Base-by-base conservation (phyloP, 2,888 invertebrate species). In the Ryuthela nishihirai region DNA sequence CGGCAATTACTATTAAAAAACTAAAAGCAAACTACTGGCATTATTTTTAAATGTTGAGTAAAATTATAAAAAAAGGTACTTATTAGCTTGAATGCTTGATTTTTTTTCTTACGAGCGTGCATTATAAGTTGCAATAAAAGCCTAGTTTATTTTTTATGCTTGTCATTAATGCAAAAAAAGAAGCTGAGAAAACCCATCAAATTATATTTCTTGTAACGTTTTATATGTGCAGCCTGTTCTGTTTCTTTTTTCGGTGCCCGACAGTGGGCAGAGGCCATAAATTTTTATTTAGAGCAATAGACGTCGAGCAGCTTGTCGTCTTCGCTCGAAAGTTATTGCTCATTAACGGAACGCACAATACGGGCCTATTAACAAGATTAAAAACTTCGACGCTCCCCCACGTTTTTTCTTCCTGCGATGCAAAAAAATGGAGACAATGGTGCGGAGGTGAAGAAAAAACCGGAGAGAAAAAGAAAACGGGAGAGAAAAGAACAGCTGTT, bases 281-380 rank as follows among this genome's bases (percentile, higher is more conserved):
- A 58, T 58, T 58, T 58, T 58, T 58, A 58, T 58, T 58, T 58
- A 52, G 52, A 48, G 52, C 49, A 48, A 58, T 40, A 17, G 26
- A 38, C 25, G 46, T 45, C 50, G 50, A 47, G 49, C 46, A 47
- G 46, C 52, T 52, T 42, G 35, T 46, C 45, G 38, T 42, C 50
- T 56, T 56, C 36, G 44, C 5, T 18, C 25, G 35, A 34, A 36
- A 41, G 50, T 45, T 41, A 50, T 26, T 15, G 40, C 25, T 12
- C 20, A 25, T 25, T 53, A 52, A 58, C 47, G 58, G 49, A 53
- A 58, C 47, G 58, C 52, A 58, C 58, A 52, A 58, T 52, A 58
- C 26, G 39, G 25, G 29, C 35, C 36, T 20, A 40, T 47, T 58
- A 58, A 58, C 46, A 17, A 40, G 47, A 58, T 58, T 58, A 58